Evolutionary conservation across 2,888 invertebrate species (phyloP).

Genomic region (Campoplex nolae): DNA sequence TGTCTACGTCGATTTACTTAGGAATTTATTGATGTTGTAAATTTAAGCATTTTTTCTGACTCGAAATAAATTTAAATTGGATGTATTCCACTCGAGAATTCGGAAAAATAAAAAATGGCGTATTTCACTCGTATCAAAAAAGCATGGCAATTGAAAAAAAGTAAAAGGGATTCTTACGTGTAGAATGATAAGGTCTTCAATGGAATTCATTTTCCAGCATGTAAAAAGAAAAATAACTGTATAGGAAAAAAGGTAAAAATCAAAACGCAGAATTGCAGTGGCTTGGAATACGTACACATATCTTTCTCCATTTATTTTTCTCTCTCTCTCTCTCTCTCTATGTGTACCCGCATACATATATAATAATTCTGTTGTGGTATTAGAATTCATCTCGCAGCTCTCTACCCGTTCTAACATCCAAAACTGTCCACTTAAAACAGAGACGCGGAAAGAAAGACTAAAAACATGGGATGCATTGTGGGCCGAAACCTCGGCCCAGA

Average conservation of each 20-base stretch:
- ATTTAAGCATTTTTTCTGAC: constrained; percentile 9
- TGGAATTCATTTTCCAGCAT: neutral
- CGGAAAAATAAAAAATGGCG: neutral
- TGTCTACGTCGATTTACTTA: neutral
- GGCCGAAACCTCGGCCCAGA: constrained; percentile 84
- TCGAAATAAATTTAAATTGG: neutral
- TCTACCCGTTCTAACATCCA: constrained; percentile 82
- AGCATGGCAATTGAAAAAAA: neutral
- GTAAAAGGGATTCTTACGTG: neutral
- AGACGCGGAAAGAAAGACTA: constrained; percentile 83
- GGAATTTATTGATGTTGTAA: neutral
- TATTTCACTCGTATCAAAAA: neutral
- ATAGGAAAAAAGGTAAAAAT: neutral
- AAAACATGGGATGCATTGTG: constrained; percentile 84
- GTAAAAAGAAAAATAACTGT: neutral
- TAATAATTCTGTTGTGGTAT: constrained; percentile 76
- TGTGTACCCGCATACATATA: constrained; percentile 66
- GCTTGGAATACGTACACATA: constrained; percentile 27
- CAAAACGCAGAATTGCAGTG: neutral
- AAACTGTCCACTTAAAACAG: constrained; percentile 84
- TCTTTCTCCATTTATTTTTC: constrained; percentile 21
- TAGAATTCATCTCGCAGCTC: constrained; percentile 81
- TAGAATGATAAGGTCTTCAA: neutral
- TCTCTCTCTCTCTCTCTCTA: constrained; percentile 28
- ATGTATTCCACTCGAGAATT: neutral